Conservation (phyloP, 2,797 vertebrate species). For the Sparidentex hasta region DNA sequence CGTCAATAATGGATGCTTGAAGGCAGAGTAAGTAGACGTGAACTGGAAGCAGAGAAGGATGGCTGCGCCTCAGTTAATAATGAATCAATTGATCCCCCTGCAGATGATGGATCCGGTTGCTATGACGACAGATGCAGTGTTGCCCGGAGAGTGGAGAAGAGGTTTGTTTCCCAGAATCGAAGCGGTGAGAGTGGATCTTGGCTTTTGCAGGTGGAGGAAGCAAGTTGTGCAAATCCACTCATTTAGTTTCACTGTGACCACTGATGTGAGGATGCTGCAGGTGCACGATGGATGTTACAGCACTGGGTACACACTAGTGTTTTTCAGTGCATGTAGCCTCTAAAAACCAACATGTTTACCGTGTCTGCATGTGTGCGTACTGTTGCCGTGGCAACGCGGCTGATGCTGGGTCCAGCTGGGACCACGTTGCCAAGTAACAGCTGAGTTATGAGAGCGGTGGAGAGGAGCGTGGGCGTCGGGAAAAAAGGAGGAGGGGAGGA, state of each 20-base stretch:
- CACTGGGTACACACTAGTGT: slow-evolving; percentile 52
- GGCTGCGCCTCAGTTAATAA: slow-evolving; percentile 82
- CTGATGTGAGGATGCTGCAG: slow-evolving; percentile 56
- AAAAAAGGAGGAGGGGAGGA: slow-evolving; percentile 32
- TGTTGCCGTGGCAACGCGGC: slow-evolving; percentile 78
- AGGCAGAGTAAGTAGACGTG: slow-evolving; percentile 80
- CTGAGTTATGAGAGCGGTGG: slow-evolving; percentile 83
- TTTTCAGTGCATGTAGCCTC: slow-evolving; percentile 35
- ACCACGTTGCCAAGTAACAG: slow-evolving; percentile 88
- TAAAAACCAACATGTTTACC: slow-evolving; percentile 75
- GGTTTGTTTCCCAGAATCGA: slow-evolving; percentile 61
- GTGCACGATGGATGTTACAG: slow-evolving; percentile 51
- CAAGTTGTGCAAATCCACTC: not conserved
- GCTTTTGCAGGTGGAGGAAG: slow-evolving; percentile 22
- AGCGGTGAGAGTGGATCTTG: slow-evolving; percentile 35
- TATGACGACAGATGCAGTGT: slow-evolving; percentile 81
- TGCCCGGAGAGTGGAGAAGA: slow-evolving; percentile 67
- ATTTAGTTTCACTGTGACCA: not conserved
- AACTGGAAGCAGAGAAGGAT: slow-evolving; percentile 81
- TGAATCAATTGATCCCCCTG: slow-evolving; percentile 85
- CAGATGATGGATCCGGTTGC: slow-evolving; percentile 83
- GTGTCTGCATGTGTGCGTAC: slow-evolving; percentile 69
- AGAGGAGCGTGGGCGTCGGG: slow-evolving; percentile 70
- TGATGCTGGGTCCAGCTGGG: slow-evolving; percentile 84
- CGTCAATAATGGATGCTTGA: slow-evolving; percentile 82